Percentiles rank a stretch among this genome's conserved stretches.
Conservation (phyloP, 2,113 vertebrate species). For the Muntiacus muntjak region DNA sequence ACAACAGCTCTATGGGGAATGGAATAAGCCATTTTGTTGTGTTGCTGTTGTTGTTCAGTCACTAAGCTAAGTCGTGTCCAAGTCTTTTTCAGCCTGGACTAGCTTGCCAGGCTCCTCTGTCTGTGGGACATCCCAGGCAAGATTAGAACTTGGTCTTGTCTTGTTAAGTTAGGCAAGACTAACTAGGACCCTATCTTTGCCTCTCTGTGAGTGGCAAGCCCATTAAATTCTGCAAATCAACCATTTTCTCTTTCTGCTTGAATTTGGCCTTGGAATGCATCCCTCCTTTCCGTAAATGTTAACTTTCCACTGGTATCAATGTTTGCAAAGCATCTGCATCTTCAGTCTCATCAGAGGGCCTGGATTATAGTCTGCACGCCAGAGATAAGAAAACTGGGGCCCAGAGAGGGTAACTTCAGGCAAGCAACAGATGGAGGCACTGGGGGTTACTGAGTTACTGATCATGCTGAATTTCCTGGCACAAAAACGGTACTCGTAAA, state of each 20-base stretch:
- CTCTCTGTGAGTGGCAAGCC: neutral
- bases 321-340: neutral
- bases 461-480: neutral
- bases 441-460: neutral
- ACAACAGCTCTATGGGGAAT: neutral
- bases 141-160: neutral
- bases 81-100: neutral
- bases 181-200: neutral
- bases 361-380: neutral
- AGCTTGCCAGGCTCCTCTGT: neutral
- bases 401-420: neutral
- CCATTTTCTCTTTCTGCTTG: neutral
- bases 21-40: neutral
- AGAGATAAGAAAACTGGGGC: neutral
- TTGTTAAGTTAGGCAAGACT: neutral
- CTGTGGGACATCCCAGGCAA: neutral
- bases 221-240: neutral
- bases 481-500: neutral
- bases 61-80: neutral
- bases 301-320: neutral
- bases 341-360: neutral
- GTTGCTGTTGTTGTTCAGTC: neutral
- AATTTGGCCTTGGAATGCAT: neutral
- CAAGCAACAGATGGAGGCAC: neutral
- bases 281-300: neutral